A percentile compares a stretch with the other conserved stretches of the same genome.
phyloP scores from a whole-genome alignment of 2,888 invertebrate species.

The Junonia oenone region DNA sequence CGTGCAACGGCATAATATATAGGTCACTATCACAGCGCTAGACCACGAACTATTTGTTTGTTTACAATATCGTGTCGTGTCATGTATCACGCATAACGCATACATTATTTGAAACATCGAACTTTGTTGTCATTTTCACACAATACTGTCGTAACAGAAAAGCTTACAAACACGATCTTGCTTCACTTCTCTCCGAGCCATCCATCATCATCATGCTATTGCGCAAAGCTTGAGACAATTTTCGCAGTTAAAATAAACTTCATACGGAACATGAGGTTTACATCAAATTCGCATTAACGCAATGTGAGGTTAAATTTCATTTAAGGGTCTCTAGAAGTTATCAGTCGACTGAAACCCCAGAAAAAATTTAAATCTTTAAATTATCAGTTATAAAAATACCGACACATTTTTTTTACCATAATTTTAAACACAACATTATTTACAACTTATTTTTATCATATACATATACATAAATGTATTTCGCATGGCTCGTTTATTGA shows the following conservation, averaged over 20 bases:
- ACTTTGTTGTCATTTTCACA: background rate
- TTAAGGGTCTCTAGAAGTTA: background rate
- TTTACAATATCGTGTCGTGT: background rate
- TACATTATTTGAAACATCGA: background rate
- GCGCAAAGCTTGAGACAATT: constrained; percentile 30
- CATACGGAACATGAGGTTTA: constrained; percentile 24
- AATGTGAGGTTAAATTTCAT: background rate
- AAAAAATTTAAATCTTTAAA: background rate
- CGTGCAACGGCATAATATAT: no score
- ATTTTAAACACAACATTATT: background rate
- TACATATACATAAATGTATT: no score
- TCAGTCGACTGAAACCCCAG: background rate
- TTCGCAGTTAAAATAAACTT: constrained; percentile 21
- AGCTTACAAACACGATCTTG: background rate
- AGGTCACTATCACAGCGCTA: background rate
- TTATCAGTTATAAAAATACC: background rate
- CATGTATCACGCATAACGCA: background rate
- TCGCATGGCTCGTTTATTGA: background rate
- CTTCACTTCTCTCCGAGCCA: constrained; percentile 11
- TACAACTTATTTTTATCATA: no score
- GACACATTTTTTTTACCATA: no score
- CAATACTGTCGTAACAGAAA: background rate
- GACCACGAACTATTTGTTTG: background rate
- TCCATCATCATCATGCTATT: constrained; percentile 28
- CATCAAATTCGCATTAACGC: constrained; percentile 42